phyloP scores from a whole-genome alignment of 2,113 vertebrate species.

The Aptenodytes forsteri region DNA sequence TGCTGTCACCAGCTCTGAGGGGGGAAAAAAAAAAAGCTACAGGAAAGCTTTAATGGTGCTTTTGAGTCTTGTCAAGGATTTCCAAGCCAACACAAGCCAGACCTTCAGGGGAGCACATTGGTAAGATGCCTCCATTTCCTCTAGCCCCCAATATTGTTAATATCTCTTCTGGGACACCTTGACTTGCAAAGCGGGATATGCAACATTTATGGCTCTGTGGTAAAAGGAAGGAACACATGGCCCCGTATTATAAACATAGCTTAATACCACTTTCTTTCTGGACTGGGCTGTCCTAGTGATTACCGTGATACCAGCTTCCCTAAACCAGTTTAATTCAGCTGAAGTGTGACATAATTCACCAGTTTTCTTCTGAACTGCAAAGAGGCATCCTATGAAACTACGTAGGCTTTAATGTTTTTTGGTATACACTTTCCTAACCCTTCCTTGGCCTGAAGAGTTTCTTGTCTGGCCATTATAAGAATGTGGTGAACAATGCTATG shows the following conservation, averaged over 20 bases:
- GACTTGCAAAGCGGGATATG: background rate
- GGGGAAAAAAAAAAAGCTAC: background rate
- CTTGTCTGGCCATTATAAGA: conserved; percentile 5
- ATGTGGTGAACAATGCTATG: background rate
- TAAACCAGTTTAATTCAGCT: background rate
- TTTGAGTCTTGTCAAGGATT: conserved; percentile 34
- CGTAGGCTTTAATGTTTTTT: background rate
- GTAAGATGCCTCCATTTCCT: conserved; percentile 52
- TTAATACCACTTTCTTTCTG: background rate
- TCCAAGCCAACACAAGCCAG: conserved; percentile 9
- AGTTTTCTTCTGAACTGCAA: background rate
- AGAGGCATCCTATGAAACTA: background rate
- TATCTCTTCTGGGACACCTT: conserved; percentile 26
- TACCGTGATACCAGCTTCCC: background rate
- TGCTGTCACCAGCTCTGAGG: background rate
- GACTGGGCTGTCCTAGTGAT: background rate
- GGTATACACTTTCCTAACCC: background rate
- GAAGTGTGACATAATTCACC: background rate
- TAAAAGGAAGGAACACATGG: conserved; percentile 38
- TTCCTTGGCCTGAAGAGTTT: background rate
- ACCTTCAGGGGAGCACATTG: background rate
- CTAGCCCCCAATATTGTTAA: conserved; percentile 3
- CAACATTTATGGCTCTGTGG: conserved; percentile 10
- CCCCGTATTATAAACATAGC: background rate
- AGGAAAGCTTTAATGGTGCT: conserved; percentile 2